These are phyloP conservation scores for Dipodomys merriami DNA, from an alignment of 2,113 vertebrate genomes.

Conservation along the genomic window DNA sequence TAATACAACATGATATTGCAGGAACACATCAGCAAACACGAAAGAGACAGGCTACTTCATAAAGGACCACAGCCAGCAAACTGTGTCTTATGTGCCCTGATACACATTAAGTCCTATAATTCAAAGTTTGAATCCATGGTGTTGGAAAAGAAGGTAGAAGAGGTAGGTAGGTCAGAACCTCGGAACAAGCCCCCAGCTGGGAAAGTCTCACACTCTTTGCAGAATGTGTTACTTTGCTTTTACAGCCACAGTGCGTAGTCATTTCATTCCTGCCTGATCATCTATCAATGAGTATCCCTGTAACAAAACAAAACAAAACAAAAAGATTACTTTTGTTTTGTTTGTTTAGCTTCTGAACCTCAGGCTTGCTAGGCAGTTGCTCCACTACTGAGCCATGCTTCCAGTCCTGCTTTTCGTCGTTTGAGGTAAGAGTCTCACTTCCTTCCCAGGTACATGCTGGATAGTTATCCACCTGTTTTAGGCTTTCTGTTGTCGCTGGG, in stretches of 20 bases:
- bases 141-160: neutral
- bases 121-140: neutral
- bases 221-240: neutral
- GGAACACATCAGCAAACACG: neutral
- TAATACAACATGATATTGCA: neutral
- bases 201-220: neutral
- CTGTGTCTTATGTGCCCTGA: neutral
- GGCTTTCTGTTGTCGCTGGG: too few relatives aligned
- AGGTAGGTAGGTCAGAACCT: neutral
- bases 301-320: neutral
- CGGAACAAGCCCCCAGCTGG: too few relatives aligned
- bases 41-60: neutral
- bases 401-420: too few relatives aligned
- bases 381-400: too few relatives aligned
- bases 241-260: neutral
- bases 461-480: too few relatives aligned
- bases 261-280: neutral
- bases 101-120: neutral
- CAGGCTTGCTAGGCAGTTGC: too few relatives aligned
- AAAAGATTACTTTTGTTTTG: too few relatives aligned
- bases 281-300: neutral
- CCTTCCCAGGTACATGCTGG: too few relatives aligned
- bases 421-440: too few relatives aligned
- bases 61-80: neutral
- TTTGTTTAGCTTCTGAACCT: too few relatives aligned